Conservation (phyloP, 2,797 vertebrate genomes). For the Sebastes jordani region DNA sequence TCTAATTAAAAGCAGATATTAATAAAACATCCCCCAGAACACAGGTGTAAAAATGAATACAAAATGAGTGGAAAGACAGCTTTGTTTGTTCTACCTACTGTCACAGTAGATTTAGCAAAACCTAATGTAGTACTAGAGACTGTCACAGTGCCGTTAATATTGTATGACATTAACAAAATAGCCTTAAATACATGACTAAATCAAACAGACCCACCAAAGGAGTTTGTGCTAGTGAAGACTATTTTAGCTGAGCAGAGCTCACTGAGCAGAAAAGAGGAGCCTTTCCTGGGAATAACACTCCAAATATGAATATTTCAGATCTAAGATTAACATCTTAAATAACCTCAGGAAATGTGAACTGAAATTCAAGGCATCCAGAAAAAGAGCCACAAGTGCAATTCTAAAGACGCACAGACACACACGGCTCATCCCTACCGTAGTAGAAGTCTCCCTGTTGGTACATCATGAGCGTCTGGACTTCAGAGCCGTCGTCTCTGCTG, state of each 20-base stretch:
- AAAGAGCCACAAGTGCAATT: slow-evolving; percentile 3
- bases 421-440: slow-evolving; percentile 84
- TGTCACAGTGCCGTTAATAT: slow-evolving; percentile 3
- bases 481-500: slow-evolving; percentile 96
- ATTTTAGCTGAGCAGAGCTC: slow-evolving; percentile 15
- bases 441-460: slow-evolving; percentile 99
- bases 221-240: slow-evolving; percentile 13
- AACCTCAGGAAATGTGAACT: slow-evolving; percentile 44
- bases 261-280: slow-evolving; percentile 6
- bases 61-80: background rate
- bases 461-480: slow-evolving; percentile 99
- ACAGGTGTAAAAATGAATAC: background rate
- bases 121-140: background rate
- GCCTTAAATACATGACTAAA: slow-evolving; percentile 3
- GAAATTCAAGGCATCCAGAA: slow-evolving; percentile 24
- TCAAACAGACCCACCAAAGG: slow-evolving; percentile 14
- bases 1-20: background rate
- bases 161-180: slow-evolving; percentile 20
- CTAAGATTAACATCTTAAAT: slow-evolving; percentile 66
- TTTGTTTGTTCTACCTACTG: background rate
- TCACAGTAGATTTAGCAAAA: slow-evolving; percentile 14
- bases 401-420: background rate
- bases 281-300: slow-evolving; percentile 33
- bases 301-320: slow-evolving; percentile 62
- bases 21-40: background rate